A percentile compares a stretch with the other conserved stretches of the same genome.
Conservation (phyloP, 2,888 invertebrate genomes). For the Thalpophila matura region DNA sequence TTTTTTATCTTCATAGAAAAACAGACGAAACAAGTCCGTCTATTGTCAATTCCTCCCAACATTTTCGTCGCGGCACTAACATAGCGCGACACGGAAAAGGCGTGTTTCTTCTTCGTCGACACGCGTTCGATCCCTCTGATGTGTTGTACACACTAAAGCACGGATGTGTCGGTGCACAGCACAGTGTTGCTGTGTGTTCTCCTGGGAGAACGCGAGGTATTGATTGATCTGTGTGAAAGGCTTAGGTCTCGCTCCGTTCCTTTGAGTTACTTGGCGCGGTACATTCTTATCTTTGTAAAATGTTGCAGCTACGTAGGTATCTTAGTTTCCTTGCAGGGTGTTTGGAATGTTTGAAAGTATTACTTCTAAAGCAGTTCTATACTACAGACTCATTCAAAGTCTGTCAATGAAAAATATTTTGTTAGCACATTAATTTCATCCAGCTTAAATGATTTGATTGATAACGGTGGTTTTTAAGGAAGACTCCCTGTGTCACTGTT, state of each 20-base stretch:
- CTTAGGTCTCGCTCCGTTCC: conserved; percentile 49
- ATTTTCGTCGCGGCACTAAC: conserved; percentile 22
- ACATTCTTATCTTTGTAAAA: conserved; percentile 52
- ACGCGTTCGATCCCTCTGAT: conserved; percentile 36
- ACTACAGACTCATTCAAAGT: conserved; percentile 1
- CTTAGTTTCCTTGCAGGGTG: conserved; percentile 17
- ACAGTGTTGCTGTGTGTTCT: conserved; percentile 47
- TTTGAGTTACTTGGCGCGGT: conserved; percentile 40
- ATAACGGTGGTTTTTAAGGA: background rate
- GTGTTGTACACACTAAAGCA: conserved; percentile 17
- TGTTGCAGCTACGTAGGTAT: conserved; percentile 27
- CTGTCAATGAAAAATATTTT: conserved; percentile 7
- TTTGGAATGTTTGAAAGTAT: conserved; percentile 35
- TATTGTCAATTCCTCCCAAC: conserved; percentile 23
- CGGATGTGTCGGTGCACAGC: conserved; percentile 20
- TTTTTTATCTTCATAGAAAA: background rate
- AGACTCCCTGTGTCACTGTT: too few relatives aligned
- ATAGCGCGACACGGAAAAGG: conserved; percentile 47
- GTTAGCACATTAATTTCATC: background rate
- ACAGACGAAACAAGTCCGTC: conserved; percentile 6
- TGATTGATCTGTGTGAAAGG: conserved; percentile 58
- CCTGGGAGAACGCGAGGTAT: conserved; percentile 38
- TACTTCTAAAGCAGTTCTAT: conserved; percentile 6
- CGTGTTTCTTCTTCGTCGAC: conserved; percentile 50
- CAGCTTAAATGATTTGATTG: background rate